phyloP scores from a whole-genome alignment of 1,140 invertebrate genomes.

The Heliconius nattereri region DNA sequence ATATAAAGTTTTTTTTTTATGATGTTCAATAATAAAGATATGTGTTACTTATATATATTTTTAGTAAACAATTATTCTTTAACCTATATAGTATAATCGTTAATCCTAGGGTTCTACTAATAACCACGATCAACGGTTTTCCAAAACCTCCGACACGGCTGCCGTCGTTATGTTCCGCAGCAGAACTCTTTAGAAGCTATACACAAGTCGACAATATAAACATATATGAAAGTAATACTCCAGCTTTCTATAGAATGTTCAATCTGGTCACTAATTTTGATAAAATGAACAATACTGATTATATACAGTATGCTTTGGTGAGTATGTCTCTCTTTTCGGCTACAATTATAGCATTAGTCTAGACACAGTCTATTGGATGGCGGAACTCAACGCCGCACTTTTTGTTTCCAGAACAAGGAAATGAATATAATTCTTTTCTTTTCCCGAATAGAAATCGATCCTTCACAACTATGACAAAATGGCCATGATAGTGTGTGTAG shows the following conservation, averaged over 20 bases:
- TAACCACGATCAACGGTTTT: constrained; percentile 46
- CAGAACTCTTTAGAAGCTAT: constrained; percentile 58
- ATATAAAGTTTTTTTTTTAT: too few species aligned
- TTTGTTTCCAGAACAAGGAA: too few species aligned
- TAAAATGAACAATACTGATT: constrained; percentile 82
- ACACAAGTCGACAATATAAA: constrained; percentile 53
- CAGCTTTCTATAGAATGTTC: constrained; percentile 80
- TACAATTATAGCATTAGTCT: too few species aligned
- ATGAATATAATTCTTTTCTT: too few species aligned
- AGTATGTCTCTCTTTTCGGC: constrained; percentile 43
- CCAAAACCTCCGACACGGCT: constrained; percentile 42
- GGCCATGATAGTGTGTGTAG: too few species aligned
- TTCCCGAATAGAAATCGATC: too few species aligned
- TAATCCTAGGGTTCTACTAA: neutral
- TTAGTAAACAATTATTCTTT: neutral
- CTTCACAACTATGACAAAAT: too few species aligned
- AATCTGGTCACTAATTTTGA: constrained; percentile 84
- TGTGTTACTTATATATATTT: neutral
- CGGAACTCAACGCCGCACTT: too few species aligned
- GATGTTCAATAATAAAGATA: too few species aligned
- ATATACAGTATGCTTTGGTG: constrained; percentile 86
- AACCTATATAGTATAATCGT: neutral
- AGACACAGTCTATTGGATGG: too few species aligned
- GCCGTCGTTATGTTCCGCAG: constrained; percentile 45
- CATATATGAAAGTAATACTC: constrained; percentile 55